Conservation (phyloP, 1,140 invertebrate genomes). For the Pinna nobilis region DNA sequence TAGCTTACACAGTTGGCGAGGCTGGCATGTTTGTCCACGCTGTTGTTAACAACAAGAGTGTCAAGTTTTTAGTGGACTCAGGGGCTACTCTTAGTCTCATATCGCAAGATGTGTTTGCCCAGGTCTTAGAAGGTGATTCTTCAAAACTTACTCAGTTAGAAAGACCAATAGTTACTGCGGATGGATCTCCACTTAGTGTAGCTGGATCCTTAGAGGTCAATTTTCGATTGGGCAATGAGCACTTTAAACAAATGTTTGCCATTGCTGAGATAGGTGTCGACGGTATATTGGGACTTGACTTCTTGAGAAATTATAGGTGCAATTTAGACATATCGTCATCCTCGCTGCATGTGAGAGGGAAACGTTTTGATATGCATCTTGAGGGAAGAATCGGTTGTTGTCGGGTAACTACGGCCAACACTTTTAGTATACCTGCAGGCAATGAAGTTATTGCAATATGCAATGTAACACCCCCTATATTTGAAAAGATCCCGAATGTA, state of each 20-base stretch:
- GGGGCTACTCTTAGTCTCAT: neutral
- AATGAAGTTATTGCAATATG: constrained; percentile 6
- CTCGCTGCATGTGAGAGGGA: neutral
- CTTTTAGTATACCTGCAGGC: constrained; percentile 1
- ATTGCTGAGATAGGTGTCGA: constrained; percentile 15
- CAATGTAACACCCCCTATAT: neutral
- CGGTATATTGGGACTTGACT: constrained; percentile 16
- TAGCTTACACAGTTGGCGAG: neutral
- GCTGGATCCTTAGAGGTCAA: neutral
- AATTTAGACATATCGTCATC: neutral
- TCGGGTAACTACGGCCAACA: constrained; percentile 5
- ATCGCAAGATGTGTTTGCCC: neutral
- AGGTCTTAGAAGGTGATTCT: neutral
- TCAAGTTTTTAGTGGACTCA: neutral
- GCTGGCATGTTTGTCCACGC: neutral
- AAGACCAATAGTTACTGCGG: neutral
- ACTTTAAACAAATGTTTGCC: neutral
- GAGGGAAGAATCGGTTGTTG: constrained; percentile 11
- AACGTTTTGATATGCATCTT: neutral
- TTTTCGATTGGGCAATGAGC: too few species aligned
- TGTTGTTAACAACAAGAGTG: neutral
- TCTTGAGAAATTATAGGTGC: neutral
- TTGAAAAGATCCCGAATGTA: neutral
- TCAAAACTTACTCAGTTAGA: neutral
- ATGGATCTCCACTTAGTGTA: neutral